Evolutionary conservation across 2,797 vertebrate species (phyloP).

Genomic region (Sebastes taczanowskii): DNA sequence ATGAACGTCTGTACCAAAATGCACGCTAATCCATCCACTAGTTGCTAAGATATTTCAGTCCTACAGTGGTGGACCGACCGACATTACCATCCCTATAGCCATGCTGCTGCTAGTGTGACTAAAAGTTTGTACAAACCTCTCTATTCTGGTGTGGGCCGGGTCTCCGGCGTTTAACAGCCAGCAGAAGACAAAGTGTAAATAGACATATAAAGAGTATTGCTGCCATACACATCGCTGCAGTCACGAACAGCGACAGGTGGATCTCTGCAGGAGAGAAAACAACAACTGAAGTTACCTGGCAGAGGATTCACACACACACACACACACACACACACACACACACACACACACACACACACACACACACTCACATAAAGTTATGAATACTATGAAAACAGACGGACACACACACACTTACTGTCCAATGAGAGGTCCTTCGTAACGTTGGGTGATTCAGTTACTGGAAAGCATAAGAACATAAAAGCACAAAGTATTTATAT

Average conservation of each 20-base stretch:
- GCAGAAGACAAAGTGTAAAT: conserved; percentile 58
- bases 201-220: conserved; percentile 63
- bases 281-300: background rate
- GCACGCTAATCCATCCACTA: background rate
- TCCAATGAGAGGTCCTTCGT: background rate
- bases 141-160: background rate
- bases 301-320: conserved; percentile 3
- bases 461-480: conserved; percentile 25
- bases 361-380: background rate
- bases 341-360: background rate
- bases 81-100: no score
- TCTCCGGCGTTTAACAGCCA: conserved; percentile 22
- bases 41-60: background rate
- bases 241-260: conserved; percentile 44
- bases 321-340: no score
- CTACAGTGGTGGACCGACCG: background rate
- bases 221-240: conserved; percentile 32
- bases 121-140: conserved; percentile 54
- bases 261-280: conserved; percentile 43
- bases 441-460: background rate
- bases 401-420: conserved; percentile 29
- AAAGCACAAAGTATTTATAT: background rate
- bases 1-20: background rate
- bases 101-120: background rate
- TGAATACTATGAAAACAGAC: background rate